Evolutionary conservation across 2,888 invertebrate genomes (phyloP), one percentile per base, ranked within the genome.

Genomic region (Pristionchus entomophagus): DNA sequence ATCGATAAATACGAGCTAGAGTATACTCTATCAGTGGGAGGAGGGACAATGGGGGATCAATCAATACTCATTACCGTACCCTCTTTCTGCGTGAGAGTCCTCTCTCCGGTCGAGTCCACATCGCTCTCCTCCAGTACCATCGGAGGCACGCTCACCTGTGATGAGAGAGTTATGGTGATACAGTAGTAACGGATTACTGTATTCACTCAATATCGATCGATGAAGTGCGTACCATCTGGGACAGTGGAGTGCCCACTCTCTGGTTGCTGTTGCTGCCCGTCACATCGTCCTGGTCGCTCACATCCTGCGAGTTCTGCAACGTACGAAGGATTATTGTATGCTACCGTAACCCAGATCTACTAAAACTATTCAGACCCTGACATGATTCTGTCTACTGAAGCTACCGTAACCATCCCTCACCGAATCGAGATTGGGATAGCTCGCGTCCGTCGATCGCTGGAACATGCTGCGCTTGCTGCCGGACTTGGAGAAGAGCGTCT

Each of bases 401-500:
- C 69, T 73, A 73, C 41, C 69, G 69, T 41, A 35, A 22, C n/a
- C 56, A 29, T 8, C 59, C 1, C 81, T 2, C 12, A 84, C 83
- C 83, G 65, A 2, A 32, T 84, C 83, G 22, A 65, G 83, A 65
- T 65, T 84, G 49, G 65, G 65, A 14, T 65, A 62, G 83, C 65
- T 65, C 1, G 65, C 65, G n/a, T 84, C 83, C 45, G 45, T 45
- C 32, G 83, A 84, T 22, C 83, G 82, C 41, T 82, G 56, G 45
- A 59, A 38, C 56, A 82, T 62, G 49, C 65, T 84, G 35, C 83
- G 62, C 32, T 65, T 62, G 49, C 83, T 84, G 41, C 83, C 65
- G 17, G 83, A 84, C 49, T 84, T 84, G 32, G 83, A 84, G 83
- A 84, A 84, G 45, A 84, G 83, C 29, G 83, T 84, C 83, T 84